Evolutionary conservation across 2,888 invertebrate species (phyloP), one percentile per base, ranked within the genome.

Genomic region (Theristus sp.): DNA sequence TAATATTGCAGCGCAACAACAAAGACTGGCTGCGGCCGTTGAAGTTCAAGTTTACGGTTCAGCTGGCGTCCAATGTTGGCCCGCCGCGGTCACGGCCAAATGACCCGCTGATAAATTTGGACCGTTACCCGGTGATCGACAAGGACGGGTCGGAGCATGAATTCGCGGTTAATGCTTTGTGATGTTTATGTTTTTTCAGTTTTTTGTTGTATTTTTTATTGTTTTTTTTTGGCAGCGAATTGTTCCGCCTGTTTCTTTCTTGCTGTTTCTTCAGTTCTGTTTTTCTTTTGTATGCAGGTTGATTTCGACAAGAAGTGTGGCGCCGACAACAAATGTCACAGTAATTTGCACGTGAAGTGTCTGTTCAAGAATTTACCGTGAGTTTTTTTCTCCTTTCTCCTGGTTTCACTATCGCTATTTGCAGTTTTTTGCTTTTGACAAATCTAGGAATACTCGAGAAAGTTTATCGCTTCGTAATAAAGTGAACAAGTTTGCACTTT

Each of bases 281-380:
- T n/a, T n/a, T n/a, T n/a, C n/a, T n/a, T n/a, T n/a, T n/a, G n/a
- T n/a, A n/a, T n/a, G 49, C 64, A 68, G 61, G 65, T 70, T 64
- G 66, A 70, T 66, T 75, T 77, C 58, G 72, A 76, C 63, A 78
- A 76, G 65, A 70, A 75, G 46, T 78, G 78, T 67, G 78, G 77
- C 10, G 66, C 67, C 27, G 75, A 77, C 65, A 72, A 78, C 58
- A 68, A 69, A 6, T 78, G 78, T 67, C 65, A 72, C 56, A 74
- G 76, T 62, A 74, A 77, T 65, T 67, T 77, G 29, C 64, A 64
- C 56, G 60, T 71, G 59, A 55, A 28, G 29, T 62, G 62, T 52
- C 3, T 27, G 30, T 25, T 62, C 27, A 53, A 58, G 25, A 26
- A 58, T 26, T 26, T 58, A 17, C 28, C 58, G 58, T 52, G 3